These are phyloP conservation scores for Meriones psammophilus DNA, from an alignment of 2,797 vertebrate species.

Conservation along the genomic window DNA sequence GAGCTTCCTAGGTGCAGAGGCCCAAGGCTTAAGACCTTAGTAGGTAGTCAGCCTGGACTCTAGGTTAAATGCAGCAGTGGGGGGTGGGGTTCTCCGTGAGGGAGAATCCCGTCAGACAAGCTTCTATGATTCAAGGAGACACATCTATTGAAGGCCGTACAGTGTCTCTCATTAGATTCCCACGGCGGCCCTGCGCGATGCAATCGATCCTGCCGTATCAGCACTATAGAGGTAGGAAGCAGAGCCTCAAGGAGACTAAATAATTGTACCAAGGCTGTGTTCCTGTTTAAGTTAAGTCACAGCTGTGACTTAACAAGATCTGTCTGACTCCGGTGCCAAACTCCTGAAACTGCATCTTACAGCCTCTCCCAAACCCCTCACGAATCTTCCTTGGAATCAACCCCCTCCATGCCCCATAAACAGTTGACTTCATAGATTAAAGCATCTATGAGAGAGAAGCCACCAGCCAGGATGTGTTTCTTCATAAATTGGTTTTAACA, in stretches of 20 bases:
- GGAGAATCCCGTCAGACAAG: not conserved
- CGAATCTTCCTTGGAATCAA: not conserved
- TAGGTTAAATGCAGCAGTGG: too few relatives aligned
- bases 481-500: not conserved
- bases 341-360: not conserved
- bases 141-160: not conserved
- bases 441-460: not conserved
- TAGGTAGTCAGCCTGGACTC: not conserved
- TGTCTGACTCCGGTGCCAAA: not conserved
- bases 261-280: not conserved
- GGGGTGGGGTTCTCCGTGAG: fast-evolving
- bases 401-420: not conserved
- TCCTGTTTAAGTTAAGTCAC: not conserved
- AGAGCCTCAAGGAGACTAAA: not conserved
- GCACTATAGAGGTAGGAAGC: not conserved
- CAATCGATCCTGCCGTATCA: not conserved
- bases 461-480: not conserved
- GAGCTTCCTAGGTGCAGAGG: not conserved
- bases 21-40: too few relatives aligned
- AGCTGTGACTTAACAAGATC: not conserved
- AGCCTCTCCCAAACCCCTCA: not conserved
- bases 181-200: not conserved
- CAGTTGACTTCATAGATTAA: not conserved
- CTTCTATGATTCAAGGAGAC: not conserved
- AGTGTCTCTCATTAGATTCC: not conserved